phyloP scores from a whole-genome alignment of 1,140 invertebrate genomes.

The Drosophila subpulchrella region DNA sequence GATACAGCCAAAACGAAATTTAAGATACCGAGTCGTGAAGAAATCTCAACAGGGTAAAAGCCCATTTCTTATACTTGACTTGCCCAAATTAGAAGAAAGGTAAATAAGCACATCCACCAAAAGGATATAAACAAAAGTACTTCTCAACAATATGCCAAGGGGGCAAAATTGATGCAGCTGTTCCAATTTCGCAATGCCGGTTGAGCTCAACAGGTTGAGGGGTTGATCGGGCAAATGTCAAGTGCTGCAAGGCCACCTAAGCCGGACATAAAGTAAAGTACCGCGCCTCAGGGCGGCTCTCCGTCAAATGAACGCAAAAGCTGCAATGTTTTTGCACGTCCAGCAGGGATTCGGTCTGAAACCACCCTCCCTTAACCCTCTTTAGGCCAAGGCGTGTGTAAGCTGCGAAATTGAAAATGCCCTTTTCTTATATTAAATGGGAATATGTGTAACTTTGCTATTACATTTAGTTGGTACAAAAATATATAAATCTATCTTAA shows the following conservation, averaged over 20 bases:
- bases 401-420: constrained; percentile 2
- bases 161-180: constrained; percentile 24
- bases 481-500: too few relatives aligned
- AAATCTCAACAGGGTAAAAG: neutral
- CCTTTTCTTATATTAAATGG: neutral
- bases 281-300: constrained; percentile 32
- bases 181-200: constrained; percentile 17
- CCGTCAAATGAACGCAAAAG: constrained; percentile 47
- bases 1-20: neutral
- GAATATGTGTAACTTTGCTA: neutral
- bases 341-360: constrained; percentile 24
- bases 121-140: constrained; percentile 13
- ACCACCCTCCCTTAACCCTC: neutral
- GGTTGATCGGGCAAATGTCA: constrained; percentile 41
- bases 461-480: too few relatives aligned
- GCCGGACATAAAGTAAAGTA: constrained; percentile 19
- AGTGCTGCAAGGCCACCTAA: constrained; percentile 35
- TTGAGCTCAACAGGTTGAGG: constrained; percentile 32
- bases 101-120: constrained; percentile 7
- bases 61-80: constrained; percentile 9
- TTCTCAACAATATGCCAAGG: constrained; percentile 19
- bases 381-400: neutral
- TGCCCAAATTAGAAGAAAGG: neutral
- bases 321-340: constrained; percentile 39
- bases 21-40: neutral